phyloP scores from a whole-genome alignment of 2,797 vertebrate species.

The Micromesistius poutassou region DNA sequence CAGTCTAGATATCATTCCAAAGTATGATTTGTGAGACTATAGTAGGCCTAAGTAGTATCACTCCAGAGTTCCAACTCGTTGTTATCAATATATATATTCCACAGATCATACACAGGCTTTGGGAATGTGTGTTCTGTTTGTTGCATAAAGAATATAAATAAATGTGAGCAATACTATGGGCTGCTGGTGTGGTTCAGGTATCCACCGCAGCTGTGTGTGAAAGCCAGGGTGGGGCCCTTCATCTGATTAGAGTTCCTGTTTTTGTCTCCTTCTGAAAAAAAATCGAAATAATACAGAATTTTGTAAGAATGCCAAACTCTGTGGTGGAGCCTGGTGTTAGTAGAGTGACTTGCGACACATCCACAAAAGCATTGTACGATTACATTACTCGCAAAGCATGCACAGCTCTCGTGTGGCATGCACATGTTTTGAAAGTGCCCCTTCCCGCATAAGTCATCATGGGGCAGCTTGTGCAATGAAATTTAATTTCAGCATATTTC shows the following conservation, averaged over 20 bases:
- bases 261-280: slow-evolving; percentile 48
- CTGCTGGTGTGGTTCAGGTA: no score
- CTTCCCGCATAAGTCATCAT: slow-evolving; percentile 46
- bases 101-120: no score
- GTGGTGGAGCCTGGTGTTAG: slow-evolving; percentile 22
- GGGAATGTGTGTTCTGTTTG: no score
- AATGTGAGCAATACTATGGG: no score
- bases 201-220: slow-evolving; percentile 57
- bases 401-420: slow-evolving; percentile 20
- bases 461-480: slow-evolving; percentile 34
- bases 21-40: no score
- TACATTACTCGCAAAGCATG: slow-evolving; percentile 30
- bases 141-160: no score
- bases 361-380: slow-evolving; percentile 40
- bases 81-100: no score
- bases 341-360: slow-evolving; percentile 54
- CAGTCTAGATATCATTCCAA: no score
- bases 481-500: slow-evolving; percentile 26
- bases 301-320: slow-evolving; percentile 33
- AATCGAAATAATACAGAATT: slow-evolving; percentile 24
- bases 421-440: slow-evolving; percentile 48
- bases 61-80: no score
- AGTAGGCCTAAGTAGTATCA: no score
- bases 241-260: slow-evolving; percentile 69
- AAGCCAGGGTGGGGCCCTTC: slow-evolving; percentile 61